A percentile compares a stretch with the other conserved stretches of the same genome.
Evolutionary conservation across 2,888 invertebrate species (phyloP).

Genomic region (Piscicola geometra): DNA sequence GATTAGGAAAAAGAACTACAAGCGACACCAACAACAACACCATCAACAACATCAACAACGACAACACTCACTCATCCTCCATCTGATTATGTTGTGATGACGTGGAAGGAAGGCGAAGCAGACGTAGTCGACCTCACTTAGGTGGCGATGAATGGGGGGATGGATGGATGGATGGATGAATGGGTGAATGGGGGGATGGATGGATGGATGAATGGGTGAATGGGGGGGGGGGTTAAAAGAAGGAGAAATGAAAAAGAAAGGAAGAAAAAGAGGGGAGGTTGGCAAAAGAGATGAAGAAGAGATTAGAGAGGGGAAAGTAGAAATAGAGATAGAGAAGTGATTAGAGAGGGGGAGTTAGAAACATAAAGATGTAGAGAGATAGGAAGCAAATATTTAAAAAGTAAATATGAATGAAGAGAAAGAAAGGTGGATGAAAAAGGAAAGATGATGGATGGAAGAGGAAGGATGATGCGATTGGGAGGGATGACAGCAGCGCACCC

Average conservation of each 20-base stretch:
- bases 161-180: neutral
- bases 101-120: conserved; percentile 93
- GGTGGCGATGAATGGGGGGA: no score
- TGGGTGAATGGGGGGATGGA: neutral
- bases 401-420: no score
- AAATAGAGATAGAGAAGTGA: no score
- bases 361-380: no score
- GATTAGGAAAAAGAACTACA: neutral
- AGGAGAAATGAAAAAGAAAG: neutral
- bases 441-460: no score
- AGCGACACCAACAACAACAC: neutral
- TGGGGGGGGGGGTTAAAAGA: neutral
- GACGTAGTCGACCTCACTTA: conserved; percentile 89
- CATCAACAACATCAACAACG: conserved; percentile 11
- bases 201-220: neutral
- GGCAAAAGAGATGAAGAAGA: no score
- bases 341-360: no score
- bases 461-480: no score
- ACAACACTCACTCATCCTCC: conserved; percentile 57
- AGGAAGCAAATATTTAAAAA: no score
- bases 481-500: no score
- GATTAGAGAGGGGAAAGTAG: no score
- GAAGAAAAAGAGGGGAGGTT: neutral
- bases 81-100: conserved; percentile 90
- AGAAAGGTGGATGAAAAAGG: no score